phyloP scores from a whole-genome alignment of 2,113 vertebrate species.

The Agapornis roseicollis region DNA sequence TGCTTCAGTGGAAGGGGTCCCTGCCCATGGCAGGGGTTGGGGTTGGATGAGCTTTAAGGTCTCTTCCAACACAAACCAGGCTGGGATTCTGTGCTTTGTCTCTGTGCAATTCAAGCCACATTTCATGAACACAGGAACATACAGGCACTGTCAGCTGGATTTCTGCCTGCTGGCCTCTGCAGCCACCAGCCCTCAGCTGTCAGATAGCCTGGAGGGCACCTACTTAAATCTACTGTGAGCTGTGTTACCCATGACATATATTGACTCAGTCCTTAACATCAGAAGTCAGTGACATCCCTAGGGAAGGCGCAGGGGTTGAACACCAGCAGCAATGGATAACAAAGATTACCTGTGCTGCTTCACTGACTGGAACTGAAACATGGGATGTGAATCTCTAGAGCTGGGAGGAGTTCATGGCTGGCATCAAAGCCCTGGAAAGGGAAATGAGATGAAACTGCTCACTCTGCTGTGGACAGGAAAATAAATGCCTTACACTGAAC shows the following conservation, averaged over 20 bases:
- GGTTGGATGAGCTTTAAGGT: not conserved
- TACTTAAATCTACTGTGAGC: rapidly evolving
- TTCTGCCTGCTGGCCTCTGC: not conserved
- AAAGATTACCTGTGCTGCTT: not conserved
- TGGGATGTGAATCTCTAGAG: not conserved
- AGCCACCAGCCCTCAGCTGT: not conserved
- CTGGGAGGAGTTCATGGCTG: not conserved
- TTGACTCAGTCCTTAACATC: too few relatives aligned
- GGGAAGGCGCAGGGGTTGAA: rapidly evolving
- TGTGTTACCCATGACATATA: not conserved
- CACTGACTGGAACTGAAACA: not conserved
- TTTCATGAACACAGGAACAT: rapidly evolving
- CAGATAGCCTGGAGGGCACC: not conserved
- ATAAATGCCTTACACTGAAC: not conserved
- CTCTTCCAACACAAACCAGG: not conserved
- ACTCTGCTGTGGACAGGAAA: not conserved
- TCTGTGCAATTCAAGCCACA: not conserved
- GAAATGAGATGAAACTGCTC: not conserved
- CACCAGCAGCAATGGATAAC: not conserved
- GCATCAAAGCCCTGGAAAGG: not conserved
- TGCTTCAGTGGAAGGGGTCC: not conserved
- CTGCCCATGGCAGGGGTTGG: not conserved
- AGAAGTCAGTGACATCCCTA: not conserved
- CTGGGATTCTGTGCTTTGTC: not conserved
- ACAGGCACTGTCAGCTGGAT: not conserved